Base-by-base conservation (phyloP, 2,888 invertebrate species). In the Nematopogon swammerdamellus region DNA sequence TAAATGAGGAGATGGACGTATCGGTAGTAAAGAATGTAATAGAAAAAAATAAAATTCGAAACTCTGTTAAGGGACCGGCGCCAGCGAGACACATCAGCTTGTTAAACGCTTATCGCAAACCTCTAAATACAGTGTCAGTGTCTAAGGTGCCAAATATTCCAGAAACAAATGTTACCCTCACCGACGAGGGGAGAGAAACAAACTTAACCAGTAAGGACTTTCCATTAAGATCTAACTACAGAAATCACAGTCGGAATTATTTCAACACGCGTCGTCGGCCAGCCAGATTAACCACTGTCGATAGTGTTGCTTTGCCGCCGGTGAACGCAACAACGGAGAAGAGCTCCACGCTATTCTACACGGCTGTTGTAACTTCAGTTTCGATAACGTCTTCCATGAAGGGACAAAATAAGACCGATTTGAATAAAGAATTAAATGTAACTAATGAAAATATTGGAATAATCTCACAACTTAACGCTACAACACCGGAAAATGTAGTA, bases 1-100 rank as follows among this genome's bases (percentile, higher is more conserved):
- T 76, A 1, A 80, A 81, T 57, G 81, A 83, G 59, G 79, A 85
- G 43, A 79, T 84, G 71, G 85, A 85, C 55, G 82, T 85, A 1
- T 82, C 84, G 1, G 83, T 82, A n/a, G 77, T 82, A 0, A 81
- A 75, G 57, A 80, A 79, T 63, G 63, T 70, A 1, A 80, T 80
- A 53, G 81, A 81, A 56, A 80, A 80, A 58, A 81, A 81, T 61
- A 80, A 80, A 64, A 67, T 80, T 30, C 65, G 80, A 53, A 80
- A 79, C 54, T 76, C 77, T 8, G 72, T 77, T 1, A 81, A 80
- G 64, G 77, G 80, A 10, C 73, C 72, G 11, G 75, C 77, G n/a
- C 80, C 80, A 11, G 73, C 73, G 36, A 65, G 80, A 48, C 68
- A 72, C 50, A 72, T 74, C 14, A 74, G 75, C 25, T 61, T 80